Percentiles rank a stretch among this genome's conserved stretches.
Evolutionary conservation across 2,888 invertebrate species (phyloP).

Genomic region (Sericinus montela): DNA sequence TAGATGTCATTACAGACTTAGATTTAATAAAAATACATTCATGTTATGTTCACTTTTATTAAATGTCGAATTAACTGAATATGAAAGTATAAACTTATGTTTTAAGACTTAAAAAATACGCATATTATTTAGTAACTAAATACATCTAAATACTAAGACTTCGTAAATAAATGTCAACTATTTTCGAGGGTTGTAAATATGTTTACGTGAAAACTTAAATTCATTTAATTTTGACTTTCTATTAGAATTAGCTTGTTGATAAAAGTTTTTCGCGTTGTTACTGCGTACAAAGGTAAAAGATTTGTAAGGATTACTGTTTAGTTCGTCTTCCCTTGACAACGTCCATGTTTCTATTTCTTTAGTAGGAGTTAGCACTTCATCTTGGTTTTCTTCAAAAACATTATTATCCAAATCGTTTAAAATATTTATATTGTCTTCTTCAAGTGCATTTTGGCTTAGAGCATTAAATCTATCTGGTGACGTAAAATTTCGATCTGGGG

Average conservation of each 20-base stretch:
- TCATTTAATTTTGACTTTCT: constrained; percentile 27
- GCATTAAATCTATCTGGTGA: background rate
- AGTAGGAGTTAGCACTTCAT: constrained; percentile 4
- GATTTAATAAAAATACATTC: too few species aligned
- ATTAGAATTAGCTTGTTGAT: constrained; percentile 12
- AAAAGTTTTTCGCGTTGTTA: constrained; percentile 19
- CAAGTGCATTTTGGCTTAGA: too few species aligned
- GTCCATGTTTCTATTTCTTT: constrained; percentile 53
- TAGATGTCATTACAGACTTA: too few species aligned
- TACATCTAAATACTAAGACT: too few species aligned
- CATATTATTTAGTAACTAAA: too few species aligned
- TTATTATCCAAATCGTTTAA: background rate
- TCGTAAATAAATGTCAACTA: too few species aligned
- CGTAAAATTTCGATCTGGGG: constrained; percentile 21
- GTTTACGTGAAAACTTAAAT: constrained; percentile 13
- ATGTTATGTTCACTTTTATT: too few species aligned
- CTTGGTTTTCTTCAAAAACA: background rate
- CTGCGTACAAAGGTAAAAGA: constrained; percentile 31
- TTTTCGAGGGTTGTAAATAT: constrained; percentile 2
- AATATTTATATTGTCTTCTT: background rate
- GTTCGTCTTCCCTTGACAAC: constrained; percentile 33
- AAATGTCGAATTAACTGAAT: too few species aligned
- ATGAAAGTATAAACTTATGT: too few species aligned
- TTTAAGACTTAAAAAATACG: too few species aligned
- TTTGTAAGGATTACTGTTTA: constrained; percentile 20